Base-by-base conservation (phyloP, 2,888 invertebrate species). In the Ariolimax columbianus region DNA sequence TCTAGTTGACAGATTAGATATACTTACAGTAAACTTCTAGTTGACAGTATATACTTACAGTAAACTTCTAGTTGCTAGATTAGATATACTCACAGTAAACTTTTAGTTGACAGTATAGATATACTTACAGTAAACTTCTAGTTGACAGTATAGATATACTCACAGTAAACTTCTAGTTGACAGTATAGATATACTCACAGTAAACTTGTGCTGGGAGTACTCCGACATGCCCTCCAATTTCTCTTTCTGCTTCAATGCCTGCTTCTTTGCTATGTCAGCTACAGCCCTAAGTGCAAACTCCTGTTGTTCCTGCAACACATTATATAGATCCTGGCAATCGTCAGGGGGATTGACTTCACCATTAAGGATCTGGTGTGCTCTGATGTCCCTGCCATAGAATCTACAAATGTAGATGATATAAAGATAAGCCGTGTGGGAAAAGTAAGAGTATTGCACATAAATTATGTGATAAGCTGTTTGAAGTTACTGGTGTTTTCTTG, bases 301-400 rank as follows among this genome's bases (percentile, higher is more conserved):
- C 59, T 88, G 87, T 82, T 93, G 93, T 51, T 88, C 88, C 23
- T 90, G 89, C 51, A 93, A 85, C 17, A 92, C 91, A 26, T 91
- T 89, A 84, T 93, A 93, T 43, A 93, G 87, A 55, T 89, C 90
- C 0, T 80, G 87, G 85, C 93, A 93, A 43, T 88, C 91, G n/a
- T 70, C 86, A 0, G 93, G 93, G 0, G 88, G 89, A 4, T 88
- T 87, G 11, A 93, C 90, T 33, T 91, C 89, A 3, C 93, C 93
- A 55, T 87, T 86, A 30, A 93, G 87, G 30, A 93, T 93, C 87
- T 92, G 89, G 85, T 83, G 85, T 0, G 93, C 92, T 70, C 93
- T 86, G 23, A 93, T 91, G 17, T 91, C 90, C 47, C 87, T 85
- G 0, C 90, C 90, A 89, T 93, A 93, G 87, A 93, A 93, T 84